Evolutionary conservation across 2,113 vertebrate genomes (phyloP).

Genomic region (Prochilodus magdalenae): DNA sequence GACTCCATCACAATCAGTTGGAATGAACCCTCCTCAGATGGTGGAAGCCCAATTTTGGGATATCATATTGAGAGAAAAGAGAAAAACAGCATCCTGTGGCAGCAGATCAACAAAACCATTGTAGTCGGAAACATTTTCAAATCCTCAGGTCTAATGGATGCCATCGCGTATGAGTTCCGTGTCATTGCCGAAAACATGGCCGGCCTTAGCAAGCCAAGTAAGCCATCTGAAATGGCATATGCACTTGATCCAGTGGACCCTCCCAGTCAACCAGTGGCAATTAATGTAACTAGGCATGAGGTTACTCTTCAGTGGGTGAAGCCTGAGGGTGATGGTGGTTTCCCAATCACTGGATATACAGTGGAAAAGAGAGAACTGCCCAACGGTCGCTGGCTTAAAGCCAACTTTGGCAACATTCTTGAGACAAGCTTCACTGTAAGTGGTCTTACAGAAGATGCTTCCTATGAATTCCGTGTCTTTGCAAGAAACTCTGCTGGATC

Average conservation of each 20-base stretch:
- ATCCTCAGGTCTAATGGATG: constrained; percentile 91
- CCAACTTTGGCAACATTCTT: constrained; percentile 95
- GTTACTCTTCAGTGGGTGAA: constrained; percentile 93
- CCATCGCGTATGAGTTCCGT: constrained; percentile 95
- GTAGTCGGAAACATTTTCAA: constrained; percentile 95
- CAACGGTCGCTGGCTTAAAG: constrained; percentile 95
- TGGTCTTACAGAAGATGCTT: constrained; percentile 91
- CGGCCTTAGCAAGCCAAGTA: constrained; percentile 95
- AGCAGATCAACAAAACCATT: constrained; percentile 88
- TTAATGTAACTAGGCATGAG: constrained; percentile 94
- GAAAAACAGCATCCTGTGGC: constrained; percentile 95
- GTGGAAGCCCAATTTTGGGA: constrained; percentile 93
- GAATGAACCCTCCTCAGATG: constrained; percentile 93
- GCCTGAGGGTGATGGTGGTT: constrained; percentile 95
- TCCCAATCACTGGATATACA: constrained; percentile 94
- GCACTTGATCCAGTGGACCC: constrained; percentile 94
- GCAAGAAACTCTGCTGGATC: constrained; percentile 94
- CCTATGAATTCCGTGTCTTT: constrained; percentile 95
- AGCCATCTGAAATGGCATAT: constrained; percentile 87
- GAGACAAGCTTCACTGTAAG: constrained; percentile 96
- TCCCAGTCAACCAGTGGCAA: constrained; percentile 89
- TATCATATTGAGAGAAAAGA: constrained; percentile 98
- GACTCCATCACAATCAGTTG: constrained; percentile 93
- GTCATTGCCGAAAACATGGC: constrained; percentile 95
- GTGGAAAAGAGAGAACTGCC: constrained; percentile 95